Evolutionary conservation across 2,113 vertebrate species (phyloP).

Genomic region (Chiloscyllium plagiosum): DNA sequence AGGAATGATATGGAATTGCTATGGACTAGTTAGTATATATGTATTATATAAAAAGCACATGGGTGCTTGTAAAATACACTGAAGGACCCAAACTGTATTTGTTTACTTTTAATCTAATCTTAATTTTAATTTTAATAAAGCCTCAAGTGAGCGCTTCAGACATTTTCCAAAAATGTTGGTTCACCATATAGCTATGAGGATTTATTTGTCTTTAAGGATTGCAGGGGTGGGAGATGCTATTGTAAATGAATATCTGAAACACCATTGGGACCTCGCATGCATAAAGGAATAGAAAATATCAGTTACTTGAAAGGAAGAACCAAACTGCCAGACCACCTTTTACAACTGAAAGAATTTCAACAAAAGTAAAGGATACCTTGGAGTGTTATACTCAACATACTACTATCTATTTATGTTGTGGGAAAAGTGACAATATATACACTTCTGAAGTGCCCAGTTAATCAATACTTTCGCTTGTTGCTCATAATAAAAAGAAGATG

Average conservation of each 20-base stretch:
- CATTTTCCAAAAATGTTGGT: background rate
- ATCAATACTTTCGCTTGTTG: background rate
- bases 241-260: background rate
- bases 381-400: background rate
- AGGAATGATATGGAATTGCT: background rate
- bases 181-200: background rate
- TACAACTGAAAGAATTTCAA: background rate
- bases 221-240: background rate
- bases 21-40: background rate
- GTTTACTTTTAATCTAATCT: background rate
- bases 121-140: background rate
- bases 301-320: background rate
- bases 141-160: background rate
- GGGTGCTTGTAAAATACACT: background rate
- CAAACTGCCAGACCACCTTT: background rate
- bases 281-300: background rate
- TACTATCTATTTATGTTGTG: background rate
- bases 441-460: background rate
- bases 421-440: background rate
- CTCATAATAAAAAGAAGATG: background rate
- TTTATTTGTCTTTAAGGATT: background rate
- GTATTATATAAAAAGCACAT: background rate
- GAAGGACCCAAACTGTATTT: background rate
- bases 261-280: background rate
- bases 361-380: background rate